Base-by-base conservation (phyloP, 2,888 invertebrate species). In the Drosophila atroscutellata region DNA sequence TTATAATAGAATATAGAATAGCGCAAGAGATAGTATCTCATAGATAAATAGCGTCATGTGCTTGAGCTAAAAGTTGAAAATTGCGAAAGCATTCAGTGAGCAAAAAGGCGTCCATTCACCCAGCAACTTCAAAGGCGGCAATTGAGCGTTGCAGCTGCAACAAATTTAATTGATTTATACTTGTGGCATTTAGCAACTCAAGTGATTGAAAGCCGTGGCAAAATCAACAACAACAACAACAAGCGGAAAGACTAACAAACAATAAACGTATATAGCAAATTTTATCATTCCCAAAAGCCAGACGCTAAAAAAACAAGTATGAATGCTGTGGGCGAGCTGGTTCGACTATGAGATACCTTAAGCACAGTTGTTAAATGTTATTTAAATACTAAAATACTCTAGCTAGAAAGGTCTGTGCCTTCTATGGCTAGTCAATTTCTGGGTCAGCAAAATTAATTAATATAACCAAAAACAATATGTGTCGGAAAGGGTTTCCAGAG, bases 121-220 rank as follows among this genome's bases (percentile, higher is more conserved):
- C 49, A 47, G 45, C 65, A 28, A 72, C 83, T 83, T 84, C 89
- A 84, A 88, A 89, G 84, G 81, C 81, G 70, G 81, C 84, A 72
- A 60, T 78, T 70, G 83, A 75, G 64, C 50, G 37, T 47, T 86
- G 86, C 86, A 89, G 81, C 81, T 89, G 89, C 79, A 89, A 54
- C 66, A 59, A 50, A n/a, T 81, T 79, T 86, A 86, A 89, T 84
- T 89, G 89, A 86, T 83, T 81, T 74, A 84, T 76, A 77, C 66
- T 67, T 66, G 49, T 60, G 68, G 77, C 65, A 65, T 75, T 75
- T 75, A 63, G 58, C 67, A 60, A 74, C 72, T 77, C 86, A 72
- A 77, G 73, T 80, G 80, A 85, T 75, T 77, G 80, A 83, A 79
- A 78, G 65, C 72, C 74, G 32, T 58, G 51, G 50, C 50, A 34